A percentile compares a stretch with the other conserved stretches of the same genome.
phyloP scores from a whole-genome alignment of 2,888 invertebrate species.

The Hydropsyche betteni region DNA sequence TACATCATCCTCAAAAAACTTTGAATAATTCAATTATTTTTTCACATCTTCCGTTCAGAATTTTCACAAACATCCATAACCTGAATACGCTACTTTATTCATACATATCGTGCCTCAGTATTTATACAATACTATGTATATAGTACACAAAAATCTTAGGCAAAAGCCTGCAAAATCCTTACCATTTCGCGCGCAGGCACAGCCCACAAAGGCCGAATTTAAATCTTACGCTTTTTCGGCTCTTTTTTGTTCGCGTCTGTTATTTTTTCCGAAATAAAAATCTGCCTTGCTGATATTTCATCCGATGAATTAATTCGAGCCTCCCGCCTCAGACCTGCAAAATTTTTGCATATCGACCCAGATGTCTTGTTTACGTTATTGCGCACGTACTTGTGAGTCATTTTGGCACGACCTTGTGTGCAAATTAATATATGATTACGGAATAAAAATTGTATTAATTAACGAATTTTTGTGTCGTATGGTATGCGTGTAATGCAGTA shows the following conservation, averaged over 20 bases:
- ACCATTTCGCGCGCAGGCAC: background rate
- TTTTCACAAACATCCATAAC: background rate
- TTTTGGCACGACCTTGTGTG: background rate
- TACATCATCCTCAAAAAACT: no score
- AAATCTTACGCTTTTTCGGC: background rate
- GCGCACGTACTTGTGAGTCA: background rate
- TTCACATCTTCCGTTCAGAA: background rate
- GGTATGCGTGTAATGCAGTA: no score
- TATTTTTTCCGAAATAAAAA: background rate
- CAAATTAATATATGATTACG: background rate
- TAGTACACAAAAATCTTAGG: background rate
- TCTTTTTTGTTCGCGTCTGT: background rate
- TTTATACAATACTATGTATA: no score
- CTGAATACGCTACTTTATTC: no score
- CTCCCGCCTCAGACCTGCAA: no score
- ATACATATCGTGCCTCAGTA: no score
- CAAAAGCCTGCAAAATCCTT: background rate
- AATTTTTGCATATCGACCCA: background rate
- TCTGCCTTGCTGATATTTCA: constrained; percentile 27
- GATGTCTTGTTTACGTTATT: background rate
- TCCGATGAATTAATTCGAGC: background rate
- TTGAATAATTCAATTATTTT: no score
- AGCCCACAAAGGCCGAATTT: background rate
- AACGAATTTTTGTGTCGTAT: background rate
- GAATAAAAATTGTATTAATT: background rate